A percentile compares a stretch with the other conserved stretches of the same genome.
Conservation (phyloP, 2,888 invertebrate species). For the Caenorhabditis sinica region DNA sequence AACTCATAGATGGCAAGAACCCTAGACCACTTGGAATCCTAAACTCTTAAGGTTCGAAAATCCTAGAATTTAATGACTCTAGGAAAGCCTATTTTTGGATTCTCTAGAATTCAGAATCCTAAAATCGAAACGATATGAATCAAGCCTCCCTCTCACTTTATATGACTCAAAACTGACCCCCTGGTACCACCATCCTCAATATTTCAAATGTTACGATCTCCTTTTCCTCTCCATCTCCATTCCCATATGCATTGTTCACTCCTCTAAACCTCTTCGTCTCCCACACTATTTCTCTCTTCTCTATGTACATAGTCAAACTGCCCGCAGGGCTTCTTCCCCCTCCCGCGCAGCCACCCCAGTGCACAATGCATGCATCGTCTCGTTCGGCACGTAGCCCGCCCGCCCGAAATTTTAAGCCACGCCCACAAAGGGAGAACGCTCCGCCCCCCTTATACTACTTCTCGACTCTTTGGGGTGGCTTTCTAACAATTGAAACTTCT, state of each 20-base stretch:
- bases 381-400: constrained; percentile 62
- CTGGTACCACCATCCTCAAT: not conserved
- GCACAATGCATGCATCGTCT: constrained; percentile 61
- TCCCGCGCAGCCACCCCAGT: constrained; percentile 22
- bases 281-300: not conserved
- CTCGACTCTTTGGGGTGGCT: no score
- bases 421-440: not conserved
- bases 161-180: constrained; percentile 1
- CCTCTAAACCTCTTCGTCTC: constrained; percentile 2
- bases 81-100: no score
- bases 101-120: not conserved
- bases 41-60: no score
- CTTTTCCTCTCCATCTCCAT: not conserved
- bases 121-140: no score
- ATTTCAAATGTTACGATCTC: constrained; percentile 14
- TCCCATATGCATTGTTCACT: constrained; percentile 32
- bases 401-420: constrained; percentile 16
- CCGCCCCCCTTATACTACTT: not conserved
- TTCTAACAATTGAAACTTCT: not conserved
- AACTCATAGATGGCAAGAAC: no score
- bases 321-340: constrained; percentile 30
- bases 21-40: no score
- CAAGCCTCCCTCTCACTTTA: no score
- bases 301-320: constrained; percentile 37
- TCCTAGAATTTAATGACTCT: no score